These are phyloP conservation scores for Thunnus thynnus DNA, from an alignment of 2,113 vertebrate genomes.

Conservation along the genomic window DNA sequence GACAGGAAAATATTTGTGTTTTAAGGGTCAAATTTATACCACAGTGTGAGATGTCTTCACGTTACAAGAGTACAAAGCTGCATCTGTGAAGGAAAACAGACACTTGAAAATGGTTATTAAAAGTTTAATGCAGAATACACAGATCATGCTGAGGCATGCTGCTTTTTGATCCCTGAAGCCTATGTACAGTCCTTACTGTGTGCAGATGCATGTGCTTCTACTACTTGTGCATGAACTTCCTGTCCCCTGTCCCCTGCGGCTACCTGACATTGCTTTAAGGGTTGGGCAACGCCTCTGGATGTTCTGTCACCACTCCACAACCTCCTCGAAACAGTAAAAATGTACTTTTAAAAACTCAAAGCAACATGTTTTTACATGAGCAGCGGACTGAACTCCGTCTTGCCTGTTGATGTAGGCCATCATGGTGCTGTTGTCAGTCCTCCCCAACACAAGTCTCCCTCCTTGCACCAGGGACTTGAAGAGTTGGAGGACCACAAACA, in stretches of 20 bases:
- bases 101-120: not conserved
- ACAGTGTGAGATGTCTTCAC: conserved; percentile 15
- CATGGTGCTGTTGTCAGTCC: too few relatives aligned
- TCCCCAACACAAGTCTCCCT: too few relatives aligned
- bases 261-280: too few relatives aligned
- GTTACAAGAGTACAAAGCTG: conserved; percentile 29
- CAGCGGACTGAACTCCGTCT: too few relatives aligned
- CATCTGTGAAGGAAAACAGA: conserved; percentile 5
- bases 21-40: conserved; percentile 33
- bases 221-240: not conserved
- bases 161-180: conserved; percentile 9
- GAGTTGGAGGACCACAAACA: too few relatives aligned
- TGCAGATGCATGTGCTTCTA: not conserved
- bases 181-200: not conserved
- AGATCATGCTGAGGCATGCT: not conserved
- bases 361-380: too few relatives aligned
- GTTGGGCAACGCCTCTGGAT: too few relatives aligned
- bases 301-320: too few relatives aligned
- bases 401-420: too few relatives aligned
- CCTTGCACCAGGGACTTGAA: too few relatives aligned
- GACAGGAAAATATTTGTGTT: conserved; percentile 48
- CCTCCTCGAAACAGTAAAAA: too few relatives aligned
- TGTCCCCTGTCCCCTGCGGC: conserved; percentile 1
- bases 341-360: too few relatives aligned
- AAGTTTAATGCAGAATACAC: conserved; percentile 9